Evolutionary conservation across 2,888 invertebrate species (phyloP), one percentile per base, ranked within the genome.

Genomic region (Iselma pallidipennis): DNA sequence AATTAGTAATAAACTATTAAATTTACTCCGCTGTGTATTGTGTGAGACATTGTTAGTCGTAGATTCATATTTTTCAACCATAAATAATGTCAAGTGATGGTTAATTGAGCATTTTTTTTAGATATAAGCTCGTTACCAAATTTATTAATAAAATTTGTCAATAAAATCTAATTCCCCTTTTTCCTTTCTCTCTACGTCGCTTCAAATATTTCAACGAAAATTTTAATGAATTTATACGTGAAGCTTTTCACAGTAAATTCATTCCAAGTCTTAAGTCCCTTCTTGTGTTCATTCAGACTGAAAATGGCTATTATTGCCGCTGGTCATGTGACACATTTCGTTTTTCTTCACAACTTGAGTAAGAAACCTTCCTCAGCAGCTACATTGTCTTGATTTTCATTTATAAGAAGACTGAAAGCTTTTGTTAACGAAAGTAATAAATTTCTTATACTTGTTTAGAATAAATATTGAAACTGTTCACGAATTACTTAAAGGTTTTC

Each of bases 261-360:
- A n/a, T 14, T 16, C 7, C 14, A 29, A 10, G 12, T 29, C 29
- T 16, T 61, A 67, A 74, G 73, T 70, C 71, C 70, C 70, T 73
- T 74, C 71, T 72, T 73, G 74, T 76, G 74, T 74, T 75, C 74
- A 71, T 61, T 71, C 68, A 65, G 67, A 74, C 74, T 64, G 75
- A 76, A 76, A 76, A 76, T 75, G 73, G 75, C 74, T 71, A 71
- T 74, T 68, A 69, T 66, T 67, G 74, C 73, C 73, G 73, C 70
- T 71, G 74, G 76, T 74, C 75, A 75, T 74, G 4, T 74, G 69
- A 67, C 72, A 67, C 68, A 66, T 66, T 66, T 57, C 61, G 51
- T 56, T 65, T 57, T 61, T 66, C 59, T 67, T 56, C 60, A 59
- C n/a, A n/a, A n/a, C n/a, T n/a, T n/a, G 65, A 67, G 67, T 69